Conservation (phyloP, 1,140 invertebrate genomes). For the Atopsyche davidsoni region DNA sequence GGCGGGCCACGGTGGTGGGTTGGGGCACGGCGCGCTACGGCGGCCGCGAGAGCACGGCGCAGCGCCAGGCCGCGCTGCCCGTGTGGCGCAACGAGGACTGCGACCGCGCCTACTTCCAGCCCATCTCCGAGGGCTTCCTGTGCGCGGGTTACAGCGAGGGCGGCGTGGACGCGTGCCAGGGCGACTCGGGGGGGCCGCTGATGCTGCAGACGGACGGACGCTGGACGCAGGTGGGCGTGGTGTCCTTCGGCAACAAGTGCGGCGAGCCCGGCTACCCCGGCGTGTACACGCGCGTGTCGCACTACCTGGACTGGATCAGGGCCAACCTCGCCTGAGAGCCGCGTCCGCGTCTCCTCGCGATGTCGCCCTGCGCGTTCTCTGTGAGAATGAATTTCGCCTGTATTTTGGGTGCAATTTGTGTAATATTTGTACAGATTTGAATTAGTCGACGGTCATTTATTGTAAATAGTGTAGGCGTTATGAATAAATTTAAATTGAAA, state of each 20-base stretch:
- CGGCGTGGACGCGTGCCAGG: slow-evolving; percentile 88
- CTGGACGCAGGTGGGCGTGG: slow-evolving; percentile 84
- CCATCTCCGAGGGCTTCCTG: slow-evolving; percentile 83
- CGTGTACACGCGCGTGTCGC: slow-evolving; percentile 57
- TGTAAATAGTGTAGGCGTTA: too few relatives aligned
- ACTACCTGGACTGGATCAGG: slow-evolving; percentile 38
- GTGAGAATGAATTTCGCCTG: too few relatives aligned
- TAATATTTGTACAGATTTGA: too few relatives aligned
- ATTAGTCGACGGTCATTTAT: too few relatives aligned
- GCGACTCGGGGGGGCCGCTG: slow-evolving; percentile 74
- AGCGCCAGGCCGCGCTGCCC: slow-evolving; percentile 76
- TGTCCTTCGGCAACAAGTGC: slow-evolving; percentile 88
- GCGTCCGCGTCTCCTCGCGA: too few relatives aligned
- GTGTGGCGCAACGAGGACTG: slow-evolving; percentile 90
- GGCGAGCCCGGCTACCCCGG: slow-evolving; percentile 81
- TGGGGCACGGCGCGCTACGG: slow-evolving; percentile 87
- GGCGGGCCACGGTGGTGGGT: slow-evolving; percentile 75
- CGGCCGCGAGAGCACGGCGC: slow-evolving; percentile 75
- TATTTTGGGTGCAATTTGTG: too few relatives aligned
- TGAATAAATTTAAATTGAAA: too few relatives aligned
- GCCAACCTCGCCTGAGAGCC: slow-evolving; percentile 6
- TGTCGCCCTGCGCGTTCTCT: too few relatives aligned
- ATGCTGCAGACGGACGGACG: slow-evolving; percentile 66
- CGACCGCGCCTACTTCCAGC: slow-evolving; percentile 84
- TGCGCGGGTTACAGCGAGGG: slow-evolving; percentile 87